A percentile compares a stretch with the other conserved stretches of the same genome.
Conservation (phyloP, 2,888 invertebrate genomes). For the Glaucopsyche alexis region DNA sequence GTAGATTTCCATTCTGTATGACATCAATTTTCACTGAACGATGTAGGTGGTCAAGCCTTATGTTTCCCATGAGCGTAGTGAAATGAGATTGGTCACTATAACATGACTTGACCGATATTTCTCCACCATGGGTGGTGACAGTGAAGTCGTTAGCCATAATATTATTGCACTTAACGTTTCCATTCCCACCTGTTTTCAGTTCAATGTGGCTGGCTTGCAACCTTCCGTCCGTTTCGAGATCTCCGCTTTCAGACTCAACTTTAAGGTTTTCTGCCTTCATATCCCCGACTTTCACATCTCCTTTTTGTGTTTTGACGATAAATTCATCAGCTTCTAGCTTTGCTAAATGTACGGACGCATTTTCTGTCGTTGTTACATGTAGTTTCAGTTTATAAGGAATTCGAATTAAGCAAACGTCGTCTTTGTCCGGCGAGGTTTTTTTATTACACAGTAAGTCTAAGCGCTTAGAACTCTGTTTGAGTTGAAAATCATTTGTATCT, state of each 20-base stretch:
- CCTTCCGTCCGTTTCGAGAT: constrained; percentile 59
- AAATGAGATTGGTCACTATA: constrained; percentile 34
- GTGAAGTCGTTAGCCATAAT: constrained; percentile 66
- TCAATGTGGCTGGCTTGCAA: constrained; percentile 66
- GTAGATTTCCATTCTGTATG: constrained; percentile 70
- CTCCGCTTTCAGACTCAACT: constrained; percentile 64
- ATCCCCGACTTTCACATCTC: constrained; percentile 58
- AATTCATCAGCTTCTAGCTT: constrained; percentile 72
- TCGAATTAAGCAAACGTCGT: constrained; percentile 71
- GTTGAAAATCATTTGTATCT: constrained; percentile 68
- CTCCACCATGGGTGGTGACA: constrained; percentile 66
- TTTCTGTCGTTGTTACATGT: constrained; percentile 66
- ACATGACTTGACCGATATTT: constrained; percentile 69
- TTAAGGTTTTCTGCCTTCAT: constrained; percentile 68
- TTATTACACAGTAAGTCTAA: constrained; percentile 66
- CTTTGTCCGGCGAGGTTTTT: constrained; percentile 61
- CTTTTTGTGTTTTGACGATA: constrained; percentile 69
- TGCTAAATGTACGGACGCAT: constrained; percentile 64
- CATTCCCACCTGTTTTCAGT: constrained; percentile 63
- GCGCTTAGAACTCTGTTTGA: constrained; percentile 72
- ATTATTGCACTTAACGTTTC: constrained; percentile 65
- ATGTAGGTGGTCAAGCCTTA: constrained; percentile 52
- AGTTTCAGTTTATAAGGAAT: constrained; percentile 74
- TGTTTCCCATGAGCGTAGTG: constrained; percentile 70
- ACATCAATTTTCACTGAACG: constrained; percentile 69